Percentiles rank a stretch among this genome's conserved stretches.
phyloP scores from a whole-genome alignment of 2,113 vertebrate genomes.

The Monarcha castaneiventris region DNA sequence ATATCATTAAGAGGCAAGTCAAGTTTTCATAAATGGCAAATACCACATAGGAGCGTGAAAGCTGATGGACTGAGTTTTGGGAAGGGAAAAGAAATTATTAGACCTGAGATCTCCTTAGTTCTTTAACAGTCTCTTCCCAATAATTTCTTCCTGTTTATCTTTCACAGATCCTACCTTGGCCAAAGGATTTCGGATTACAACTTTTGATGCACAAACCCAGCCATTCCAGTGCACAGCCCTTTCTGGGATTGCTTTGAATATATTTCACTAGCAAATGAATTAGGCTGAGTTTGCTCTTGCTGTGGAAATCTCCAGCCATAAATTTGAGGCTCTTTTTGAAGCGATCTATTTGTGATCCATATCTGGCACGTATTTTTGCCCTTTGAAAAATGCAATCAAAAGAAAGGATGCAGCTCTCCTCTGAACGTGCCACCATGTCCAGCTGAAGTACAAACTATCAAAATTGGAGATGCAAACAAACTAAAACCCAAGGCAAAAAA shows the following conservation, averaged over 20 bases:
- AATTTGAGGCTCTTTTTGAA: neutral
- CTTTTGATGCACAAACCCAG: neutral
- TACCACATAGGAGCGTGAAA: neutral
- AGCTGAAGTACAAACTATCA: neutral
- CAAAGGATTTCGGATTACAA: neutral
- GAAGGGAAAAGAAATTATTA: neutral
- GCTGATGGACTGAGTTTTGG: neutral
- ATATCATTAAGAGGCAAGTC: neutral
- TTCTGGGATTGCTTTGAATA: neutral
- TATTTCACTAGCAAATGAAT: neutral
- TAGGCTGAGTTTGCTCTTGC: neutral
- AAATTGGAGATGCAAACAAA: neutral
- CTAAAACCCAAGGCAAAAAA: neutral
- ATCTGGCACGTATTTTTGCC: neutral
- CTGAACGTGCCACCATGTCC: neutral
- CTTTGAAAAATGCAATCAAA: neutral
- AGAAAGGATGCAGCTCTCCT: neutral
- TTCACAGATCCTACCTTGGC: neutral
- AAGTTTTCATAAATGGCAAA: neutral
- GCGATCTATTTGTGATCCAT: rapidly evolving
- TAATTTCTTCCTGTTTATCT: neutral
- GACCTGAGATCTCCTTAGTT: neutral
- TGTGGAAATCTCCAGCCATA: neutral
- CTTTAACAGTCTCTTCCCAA: neutral
- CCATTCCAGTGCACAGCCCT: neutral